Evolutionary conservation across 2,888 invertebrate genomes (phyloP).

Genomic region (Lepidocyrtoides sp.): DNA sequence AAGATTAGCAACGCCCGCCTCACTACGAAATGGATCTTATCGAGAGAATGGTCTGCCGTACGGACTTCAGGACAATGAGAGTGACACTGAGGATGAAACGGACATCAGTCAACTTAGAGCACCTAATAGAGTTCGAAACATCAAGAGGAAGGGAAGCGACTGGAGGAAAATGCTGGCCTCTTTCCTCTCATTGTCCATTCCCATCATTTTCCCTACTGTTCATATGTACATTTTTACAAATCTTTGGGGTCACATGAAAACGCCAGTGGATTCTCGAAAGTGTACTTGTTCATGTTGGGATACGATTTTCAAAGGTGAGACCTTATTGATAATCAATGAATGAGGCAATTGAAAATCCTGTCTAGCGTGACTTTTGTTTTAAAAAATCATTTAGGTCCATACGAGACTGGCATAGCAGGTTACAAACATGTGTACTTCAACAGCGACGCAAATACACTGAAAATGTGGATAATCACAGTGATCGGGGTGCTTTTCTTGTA

Average conservation of each 20-base stretch:
- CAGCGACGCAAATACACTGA: conserved; percentile 89
- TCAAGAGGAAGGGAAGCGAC: conserved; percentile 41
- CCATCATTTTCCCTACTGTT: conserved; percentile 89
- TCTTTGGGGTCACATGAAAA: conserved; percentile 91
- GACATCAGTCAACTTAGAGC: conserved; percentile 36
- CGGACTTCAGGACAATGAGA: conserved; percentile 13
- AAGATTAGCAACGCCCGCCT: conserved; percentile 26
- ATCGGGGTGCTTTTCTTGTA: conserved; percentile 89
- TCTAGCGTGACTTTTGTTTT: no score
- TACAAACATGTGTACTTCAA: conserved; percentile 91
- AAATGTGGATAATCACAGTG: conserved; percentile 90
- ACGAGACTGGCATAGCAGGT: conserved; percentile 90
- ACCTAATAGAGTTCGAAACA: conserved; percentile 19
- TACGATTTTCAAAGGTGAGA: conserved; percentile 91
- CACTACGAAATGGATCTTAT: conserved; percentile 61
- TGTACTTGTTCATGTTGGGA: conserved; percentile 93
- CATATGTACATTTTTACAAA: conserved; percentile 89
- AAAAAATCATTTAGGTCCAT: conserved; percentile 88
- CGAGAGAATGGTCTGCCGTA: conserved; percentile 33
- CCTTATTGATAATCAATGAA: no score
- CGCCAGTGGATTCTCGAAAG: conserved; percentile 89
- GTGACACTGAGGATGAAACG: conserved; percentile 36
- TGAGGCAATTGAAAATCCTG: not conserved
- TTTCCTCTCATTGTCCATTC: conserved; percentile 81
- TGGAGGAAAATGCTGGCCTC: conserved; percentile 59